Evolutionary conservation across 2,113 vertebrate species (phyloP), one percentile per base, ranked within the genome.

Genomic region (Eptesicus fuscus): DNA sequence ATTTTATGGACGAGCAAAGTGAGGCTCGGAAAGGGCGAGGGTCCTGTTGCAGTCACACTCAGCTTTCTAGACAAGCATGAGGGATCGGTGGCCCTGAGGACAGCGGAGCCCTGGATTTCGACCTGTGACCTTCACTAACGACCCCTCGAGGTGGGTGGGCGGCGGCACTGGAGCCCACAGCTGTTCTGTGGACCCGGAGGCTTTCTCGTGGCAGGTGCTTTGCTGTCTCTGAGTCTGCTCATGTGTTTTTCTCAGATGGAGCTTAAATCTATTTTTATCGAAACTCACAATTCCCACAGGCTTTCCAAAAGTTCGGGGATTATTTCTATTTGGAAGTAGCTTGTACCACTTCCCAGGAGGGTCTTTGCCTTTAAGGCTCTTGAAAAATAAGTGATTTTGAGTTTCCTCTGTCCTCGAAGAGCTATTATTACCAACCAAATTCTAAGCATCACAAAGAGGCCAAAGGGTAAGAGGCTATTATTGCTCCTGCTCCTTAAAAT

Each of bases 401-500:
- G 35, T 67, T 96, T 32, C n/a, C 5, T 74, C 40, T 87, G 63
- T 94, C 83, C 61, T 94, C 77, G 90, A 7, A 86, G 84, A 95
- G 91, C 74, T 65, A 18, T 94, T 76, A 80, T 9, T 74, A 2
- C 0, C 61, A 65, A 44, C 47, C 35, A 80, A 97, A 95, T 87
- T 82, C 67, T 96, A 79, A 71, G 28, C 47, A 95, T 77, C 79
- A 80, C 11, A 82, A 67, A 74, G 74, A 95, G 78, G 63, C 32
- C 84, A 94, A 63, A 51, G 90, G n/a, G 11, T 76, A 53, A n/a
- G 13, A 83, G 37, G 76, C 93, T 98, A 96, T 94, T 96, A 92
- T 78, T 92, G 67, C 83, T 93, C 82, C 18, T 93, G 20, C 30
- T 96, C 37, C 88, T 96, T 95, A 96, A 95, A 95, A 96, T 94